Base-by-base conservation (phyloP, 2,888 invertebrate species). In the Athalia rosae region DNA sequence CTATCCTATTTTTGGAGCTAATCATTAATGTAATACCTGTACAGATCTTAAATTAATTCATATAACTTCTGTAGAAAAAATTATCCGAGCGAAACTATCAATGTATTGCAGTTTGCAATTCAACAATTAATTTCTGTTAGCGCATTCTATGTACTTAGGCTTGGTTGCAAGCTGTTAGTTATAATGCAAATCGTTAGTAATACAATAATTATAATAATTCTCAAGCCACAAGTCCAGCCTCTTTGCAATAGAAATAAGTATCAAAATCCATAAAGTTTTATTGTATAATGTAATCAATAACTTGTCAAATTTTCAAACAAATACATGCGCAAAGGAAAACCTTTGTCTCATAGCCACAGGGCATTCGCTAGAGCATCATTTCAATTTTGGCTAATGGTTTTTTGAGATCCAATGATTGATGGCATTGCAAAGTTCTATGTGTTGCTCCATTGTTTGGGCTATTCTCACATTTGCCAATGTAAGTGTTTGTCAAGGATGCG, bases 331-430 rank as follows among this genome's bases (percentile, higher is more conserved):
- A 0, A 11, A 15, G 2, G 53, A 50, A 9, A 4, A 59, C 6
- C 6, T 5, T 59, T 0, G 47, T 67, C 41, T 67, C 3, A 53
- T 67, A 41, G n/a, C 28, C 4, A 0, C 50, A 11, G 11, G 50
- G 43, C 45, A 67, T 67, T 67, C 43, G 78, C 79, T 82, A 83
- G 82, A 84, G 82, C 83, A 83, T 88, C 86, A 85, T 82, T 84
- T 84, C 86, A 87, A 84, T 85, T 86, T 83, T 87, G 88, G 87
- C 87, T 88, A 86, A 87, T 84, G 43, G 43, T 66, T 13, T 13
- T 4, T 47, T 48, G 5, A 48, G 7, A 7, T 66, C 66, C 11
- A 48, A 48, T 66, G 47, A 9, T n/a, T 15, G 28, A 61, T 4
- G 15, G 3, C 41, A 43, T 6, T 62, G n/a, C 9, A 8, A 28